Percentiles rank a stretch among this genome's conserved stretches.
Conservation (phyloP, 2,797 vertebrate species). For the Dromococcyx pavoninus region DNA sequence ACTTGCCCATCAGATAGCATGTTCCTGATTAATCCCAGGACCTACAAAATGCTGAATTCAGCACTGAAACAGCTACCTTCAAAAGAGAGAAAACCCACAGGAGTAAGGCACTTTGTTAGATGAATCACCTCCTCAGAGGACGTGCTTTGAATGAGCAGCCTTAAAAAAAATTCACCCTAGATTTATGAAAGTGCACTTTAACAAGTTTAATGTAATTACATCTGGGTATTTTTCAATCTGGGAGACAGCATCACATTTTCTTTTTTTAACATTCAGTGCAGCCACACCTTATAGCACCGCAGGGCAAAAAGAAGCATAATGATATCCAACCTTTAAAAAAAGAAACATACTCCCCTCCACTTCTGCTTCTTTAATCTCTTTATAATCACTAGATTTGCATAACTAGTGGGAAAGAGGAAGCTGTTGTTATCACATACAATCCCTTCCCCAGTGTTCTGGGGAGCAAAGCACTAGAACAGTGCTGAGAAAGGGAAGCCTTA, state of each 20-base stretch:
- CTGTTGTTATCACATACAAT: conserved; percentile 31
- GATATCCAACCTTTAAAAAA: conserved; percentile 8
- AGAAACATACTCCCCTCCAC: background rate
- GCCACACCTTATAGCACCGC: conserved; percentile 38
- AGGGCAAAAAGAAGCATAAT: conserved; percentile 10
- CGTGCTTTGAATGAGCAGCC: conserved; percentile 38
- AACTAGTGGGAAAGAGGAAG: conserved; percentile 55
- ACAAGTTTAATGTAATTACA: conserved; percentile 37
- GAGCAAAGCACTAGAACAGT: background rate
- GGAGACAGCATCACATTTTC: conserved; percentile 34
- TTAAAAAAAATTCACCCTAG: background rate
- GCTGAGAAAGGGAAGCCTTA: background rate
- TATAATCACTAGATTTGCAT: conserved; percentile 24
- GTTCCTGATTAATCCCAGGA: background rate
- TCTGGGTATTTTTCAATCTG: conserved; percentile 30
- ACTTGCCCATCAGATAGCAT: conserved; percentile 35
- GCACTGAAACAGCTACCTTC: conserved; percentile 34
- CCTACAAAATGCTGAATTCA: conserved; percentile 39
- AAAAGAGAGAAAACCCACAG: conserved; percentile 41
- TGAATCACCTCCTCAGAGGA: conserved; percentile 52
- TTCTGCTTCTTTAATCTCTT: conserved; percentile 24
- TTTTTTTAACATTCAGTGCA: conserved; percentile 22
- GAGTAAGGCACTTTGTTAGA: conserved; percentile 9
- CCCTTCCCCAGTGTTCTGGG: background rate
- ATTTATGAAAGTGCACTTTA: conserved; percentile 26